phyloP scores from a whole-genome alignment of 92 coral and sea anemone species.

The Palythoa grandis region DNA sequence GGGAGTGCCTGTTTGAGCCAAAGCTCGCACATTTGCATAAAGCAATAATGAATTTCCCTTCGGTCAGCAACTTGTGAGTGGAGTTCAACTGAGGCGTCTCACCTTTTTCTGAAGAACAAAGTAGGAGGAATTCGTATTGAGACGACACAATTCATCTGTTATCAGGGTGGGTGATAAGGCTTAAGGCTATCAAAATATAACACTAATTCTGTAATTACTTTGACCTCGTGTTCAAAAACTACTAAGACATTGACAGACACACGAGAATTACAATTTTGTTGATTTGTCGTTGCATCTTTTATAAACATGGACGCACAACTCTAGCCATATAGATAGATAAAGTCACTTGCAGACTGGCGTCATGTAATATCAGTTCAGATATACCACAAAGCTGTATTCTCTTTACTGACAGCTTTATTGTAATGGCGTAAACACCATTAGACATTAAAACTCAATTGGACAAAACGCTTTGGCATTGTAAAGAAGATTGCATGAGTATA shows the following conservation, averaged over 20 bases:
- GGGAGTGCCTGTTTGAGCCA: background rate
- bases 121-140: slow-evolving; percentile 17
- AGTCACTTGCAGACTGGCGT: no score
- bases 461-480: no score
- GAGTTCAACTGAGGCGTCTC: slow-evolving; percentile 8
- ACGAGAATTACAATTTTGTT: no score
- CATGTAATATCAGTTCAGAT: no score
- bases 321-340: background rate
- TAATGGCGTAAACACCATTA: no score
- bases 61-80: slow-evolving; percentile 3
- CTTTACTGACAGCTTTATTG: no score
- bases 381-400: no score
- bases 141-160: background rate
- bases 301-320: background rate
- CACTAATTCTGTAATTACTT: background rate
- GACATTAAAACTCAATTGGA: no score
- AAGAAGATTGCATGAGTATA: no score
- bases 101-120: slow-evolving; percentile 23
- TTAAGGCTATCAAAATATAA: background rate
- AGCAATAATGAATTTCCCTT: background rate
- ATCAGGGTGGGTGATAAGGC: background rate
- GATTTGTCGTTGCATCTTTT: background rate
- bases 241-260: background rate
- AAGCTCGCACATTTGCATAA: background rate
- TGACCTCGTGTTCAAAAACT: background rate